Evolutionary conservation across 2,113 vertebrate species (phyloP), one percentile per base, ranked within the genome.

Genomic region (Psophia crepitans): DNA sequence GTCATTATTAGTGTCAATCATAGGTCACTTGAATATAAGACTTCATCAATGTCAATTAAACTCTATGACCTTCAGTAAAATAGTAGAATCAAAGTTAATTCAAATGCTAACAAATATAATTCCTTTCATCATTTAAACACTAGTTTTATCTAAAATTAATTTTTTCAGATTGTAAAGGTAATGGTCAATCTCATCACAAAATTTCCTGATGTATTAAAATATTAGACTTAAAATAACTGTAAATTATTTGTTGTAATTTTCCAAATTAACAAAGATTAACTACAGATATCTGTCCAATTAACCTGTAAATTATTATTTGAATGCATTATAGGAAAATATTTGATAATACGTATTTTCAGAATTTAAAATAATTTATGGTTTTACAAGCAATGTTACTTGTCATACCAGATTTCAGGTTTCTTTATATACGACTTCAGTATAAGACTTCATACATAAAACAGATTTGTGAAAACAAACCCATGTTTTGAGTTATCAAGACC

Each of bases 1-100:
- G 86, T 90, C 92, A 95, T 97, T 95, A 92, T 84, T 91, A 92
- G 58, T 78, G 94, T 96, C 92, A 96, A 18, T 35, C 32, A 48
- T 71, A 78, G 91, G 89, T 96, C 94, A 84, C 57, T 60, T 94
- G 78, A 94, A 92, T 92, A 64, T 77, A 93, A 93, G 85, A 30
- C 87, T 94, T 94, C 90, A 93, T 95, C 94, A 92, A 93, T 93
- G 89, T 84, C 88, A 94, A 96, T 97, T 96, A 97, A 97, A 97
- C 96, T 85, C 63, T 48, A 19, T 74, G 95, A 96, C 95, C 96
- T 94, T 91, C 68, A 46, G 56, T 69, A 89, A 96, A 97, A 86
- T 14, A 85, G 56, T 37, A 77, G 48, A 95, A 90, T 94, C 65
- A 93, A 94, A 96, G 83, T 63, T 83, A 95, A 92, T 94, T 91